Evolutionary conservation across 1,140 invertebrate genomes (phyloP).

Genomic region (Brachionus rotundiformis): DNA sequence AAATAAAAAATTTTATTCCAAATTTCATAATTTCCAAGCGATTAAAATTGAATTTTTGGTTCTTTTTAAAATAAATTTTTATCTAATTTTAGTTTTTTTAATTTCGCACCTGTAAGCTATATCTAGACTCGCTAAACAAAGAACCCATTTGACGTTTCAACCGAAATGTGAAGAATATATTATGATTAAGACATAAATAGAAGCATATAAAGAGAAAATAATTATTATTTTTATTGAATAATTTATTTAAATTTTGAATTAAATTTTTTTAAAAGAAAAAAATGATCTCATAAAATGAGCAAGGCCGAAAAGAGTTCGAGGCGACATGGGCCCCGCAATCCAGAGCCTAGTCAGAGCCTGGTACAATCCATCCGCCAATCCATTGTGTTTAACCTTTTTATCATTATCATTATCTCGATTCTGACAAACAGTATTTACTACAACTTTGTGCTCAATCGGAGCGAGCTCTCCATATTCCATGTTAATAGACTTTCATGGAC

Average conservation of each 20-base stretch:
- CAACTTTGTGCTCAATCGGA: not conserved
- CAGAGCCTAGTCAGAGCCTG: not conserved
- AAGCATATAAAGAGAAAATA: not conserved
- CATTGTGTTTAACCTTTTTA: not conserved
- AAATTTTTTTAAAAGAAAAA: not conserved
- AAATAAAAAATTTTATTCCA: not conserved
- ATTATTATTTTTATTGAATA: conserved; percentile 19
- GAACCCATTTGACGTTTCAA: not conserved
- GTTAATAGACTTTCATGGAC: not conserved
- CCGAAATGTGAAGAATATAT: not conserved
- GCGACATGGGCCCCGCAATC: not conserved
- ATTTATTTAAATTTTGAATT: not conserved
- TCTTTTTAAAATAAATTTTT: not conserved
- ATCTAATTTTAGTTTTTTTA: conserved; percentile 3
- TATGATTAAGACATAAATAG: not conserved
- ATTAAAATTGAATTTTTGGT: not conserved
- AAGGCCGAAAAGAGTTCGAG: not conserved
- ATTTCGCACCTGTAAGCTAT: not conserved
- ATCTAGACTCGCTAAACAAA: conserved; percentile 12
- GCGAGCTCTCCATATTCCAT: not conserved
- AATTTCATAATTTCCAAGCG: not conserved
- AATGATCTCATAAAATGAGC: conserved; percentile 35
- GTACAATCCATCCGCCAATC: not conserved
- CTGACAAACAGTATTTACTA: conserved; percentile 39
- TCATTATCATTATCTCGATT: conserved; percentile 16